A percentile compares a stretch with the other conserved stretches of the same genome.
These are phyloP conservation scores for Ictalurus furcatus DNA, from an alignment of 2,113 vertebrate genomes.

Conservation along the genomic window DNA sequence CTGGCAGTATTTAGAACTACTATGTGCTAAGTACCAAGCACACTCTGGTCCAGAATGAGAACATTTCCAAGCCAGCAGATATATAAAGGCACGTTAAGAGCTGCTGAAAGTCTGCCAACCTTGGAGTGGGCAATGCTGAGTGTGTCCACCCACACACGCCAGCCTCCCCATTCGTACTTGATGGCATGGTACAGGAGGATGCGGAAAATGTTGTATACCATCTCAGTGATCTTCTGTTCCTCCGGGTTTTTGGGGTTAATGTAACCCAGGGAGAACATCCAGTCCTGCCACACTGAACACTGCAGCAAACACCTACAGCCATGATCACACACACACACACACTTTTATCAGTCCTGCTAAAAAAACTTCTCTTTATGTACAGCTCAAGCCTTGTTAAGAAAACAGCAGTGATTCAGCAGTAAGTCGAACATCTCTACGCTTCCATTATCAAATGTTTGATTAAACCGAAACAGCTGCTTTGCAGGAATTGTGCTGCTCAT, in stretches of 20 bases:
- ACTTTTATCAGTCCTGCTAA: background rate
- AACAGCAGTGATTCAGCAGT: background rate
- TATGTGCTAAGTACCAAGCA: too few species aligned
- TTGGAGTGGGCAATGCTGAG: conserved; percentile 99
- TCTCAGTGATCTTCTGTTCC: conserved; percentile 98
- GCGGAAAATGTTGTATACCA: conserved; percentile 99
- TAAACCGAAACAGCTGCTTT: conserved; percentile 11
- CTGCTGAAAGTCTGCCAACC: conserved; percentile 70
- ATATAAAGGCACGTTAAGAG: background rate
- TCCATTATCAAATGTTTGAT: conserved; percentile 16
- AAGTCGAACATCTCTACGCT: background rate
- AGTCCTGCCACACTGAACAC: conserved; percentile 99
- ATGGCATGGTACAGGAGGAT: conserved; percentile 98
- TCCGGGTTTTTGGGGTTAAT: conserved; percentile 98
- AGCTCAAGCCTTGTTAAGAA: background rate
- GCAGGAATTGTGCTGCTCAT: background rate
- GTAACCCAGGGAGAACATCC: conserved; percentile 99
- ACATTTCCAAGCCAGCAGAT: background rate
- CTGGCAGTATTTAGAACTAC: background rate
- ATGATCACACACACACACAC: conserved; percentile 10
- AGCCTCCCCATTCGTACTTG: conserved; percentile 99
- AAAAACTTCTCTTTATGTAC: background rate
- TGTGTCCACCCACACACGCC: conserved; percentile 98
- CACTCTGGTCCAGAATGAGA: background rate
- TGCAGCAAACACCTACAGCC: conserved; percentile 89